Percentiles rank a stretch among this genome's conserved stretches.
Evolutionary conservation across 2,113 vertebrate species (phyloP).

Genomic region (Egretta garzetta): DNA sequence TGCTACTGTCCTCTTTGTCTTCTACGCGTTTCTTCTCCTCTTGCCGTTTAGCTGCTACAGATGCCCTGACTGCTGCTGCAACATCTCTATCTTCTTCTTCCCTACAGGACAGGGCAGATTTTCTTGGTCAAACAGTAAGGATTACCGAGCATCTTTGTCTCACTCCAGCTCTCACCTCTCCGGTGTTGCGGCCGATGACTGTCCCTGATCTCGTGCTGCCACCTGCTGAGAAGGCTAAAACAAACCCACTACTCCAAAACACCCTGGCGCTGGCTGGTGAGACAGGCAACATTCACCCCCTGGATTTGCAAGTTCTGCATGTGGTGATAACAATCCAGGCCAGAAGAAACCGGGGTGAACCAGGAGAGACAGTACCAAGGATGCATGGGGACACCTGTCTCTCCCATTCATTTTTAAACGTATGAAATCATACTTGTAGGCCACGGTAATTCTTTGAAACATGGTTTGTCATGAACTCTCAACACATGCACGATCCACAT

Average conservation of each 20-base stretch:
- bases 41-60: slow-evolving; percentile 81
- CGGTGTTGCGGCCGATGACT: rapidly evolving
- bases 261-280: neutral
- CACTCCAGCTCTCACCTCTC: neutral
- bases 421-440: neutral
- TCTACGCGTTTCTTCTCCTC: slow-evolving; percentile 79
- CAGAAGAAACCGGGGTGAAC: neutral
- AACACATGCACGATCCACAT: neutral
- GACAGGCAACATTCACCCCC: neutral
- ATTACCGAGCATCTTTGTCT: rapidly evolving
- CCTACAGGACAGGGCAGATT: slow-evolving; percentile 64
- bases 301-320: neutral
- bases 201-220: neutral
- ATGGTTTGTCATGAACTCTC: neutral
- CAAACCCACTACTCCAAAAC: neutral
- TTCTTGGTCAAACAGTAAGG: neutral
- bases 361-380: neutral
- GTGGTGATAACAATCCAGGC: neutral
- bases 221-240: slow-evolving; percentile 27
- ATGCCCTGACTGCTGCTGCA: slow-evolving; percentile 88
- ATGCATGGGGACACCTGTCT: neutral
- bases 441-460: neutral
- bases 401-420: neutral
- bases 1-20: slow-evolving; percentile 74
- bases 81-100: slow-evolving; percentile 93